Evolutionary conservation across 2,797 vertebrate species (phyloP), one percentile per base, ranked within the genome.

Genomic region (Miichthys miiuy): DNA sequence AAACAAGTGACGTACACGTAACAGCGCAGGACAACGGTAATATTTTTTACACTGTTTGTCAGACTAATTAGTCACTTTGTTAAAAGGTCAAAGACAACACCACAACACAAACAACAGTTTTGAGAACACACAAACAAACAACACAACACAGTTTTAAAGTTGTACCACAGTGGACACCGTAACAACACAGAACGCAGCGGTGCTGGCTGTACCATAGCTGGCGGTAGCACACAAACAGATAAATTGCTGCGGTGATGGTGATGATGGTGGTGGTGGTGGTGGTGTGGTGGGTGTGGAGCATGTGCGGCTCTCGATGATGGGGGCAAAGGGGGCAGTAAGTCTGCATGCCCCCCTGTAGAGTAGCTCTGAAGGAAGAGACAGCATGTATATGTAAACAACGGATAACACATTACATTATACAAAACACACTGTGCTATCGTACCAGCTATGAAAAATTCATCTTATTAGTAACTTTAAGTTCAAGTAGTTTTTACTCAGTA

Each of bases 301-400:
- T 93, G 91, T 86, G 90, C 47, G 2, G 87, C 79, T 70, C 93
- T 91, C 16, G 92, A 83, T 75, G 92, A 88, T 38, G 94, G 94
- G 75, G 94, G 94, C 72, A 96, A 87, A 12, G 96, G 96, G 47
- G 96, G 95, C 63, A 96, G 89, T 83, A 95, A 95, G 75, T 96
- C 95, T 89, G 95, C 93, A 0, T 94, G 89, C 9, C 90, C 89
- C 83, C 91, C 92, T 14, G 90, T 70, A 21, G 91, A 94, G 87
- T 58, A 86, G 82, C 89, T 90, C 94, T 95, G 82, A 80, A 79
- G 87, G 78, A 80, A 87, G 61, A 93, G 57, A 91, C 73, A 85
- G 70, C 77, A 75, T 21, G 73, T 61, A 72, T n/a, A 58, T 61
- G 61, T 79, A 66, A 48, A 83, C 52, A 51, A 46, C 46, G 69